These are phyloP conservation scores for Geococcyx californianus DNA, from an alignment of 2,113 vertebrate species.

Conservation along the genomic window DNA sequence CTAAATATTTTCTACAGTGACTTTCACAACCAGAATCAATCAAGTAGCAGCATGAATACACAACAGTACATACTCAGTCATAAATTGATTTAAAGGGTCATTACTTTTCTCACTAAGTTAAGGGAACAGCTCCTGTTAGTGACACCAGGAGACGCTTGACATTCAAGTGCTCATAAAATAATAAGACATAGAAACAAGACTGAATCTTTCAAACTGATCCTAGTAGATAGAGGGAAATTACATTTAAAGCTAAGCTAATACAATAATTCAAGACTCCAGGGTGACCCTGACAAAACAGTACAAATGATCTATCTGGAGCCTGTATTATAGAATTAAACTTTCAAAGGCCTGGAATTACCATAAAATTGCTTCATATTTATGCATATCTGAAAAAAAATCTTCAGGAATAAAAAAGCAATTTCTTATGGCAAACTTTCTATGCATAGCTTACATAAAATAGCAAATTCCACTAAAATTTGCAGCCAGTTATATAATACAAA, in stretches of 20 bases:
- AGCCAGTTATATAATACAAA: neutral
- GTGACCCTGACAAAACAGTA: neutral
- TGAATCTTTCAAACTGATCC: neutral
- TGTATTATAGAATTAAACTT: neutral
- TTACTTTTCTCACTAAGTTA: slow-evolving; percentile 38
- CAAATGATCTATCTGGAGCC: neutral
- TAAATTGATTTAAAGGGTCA: slow-evolving; percentile 47
- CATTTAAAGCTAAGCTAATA: neutral
- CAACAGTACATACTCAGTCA: neutral
- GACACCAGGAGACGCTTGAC: slow-evolving; percentile 17
- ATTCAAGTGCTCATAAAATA: slow-evolving; percentile 34
- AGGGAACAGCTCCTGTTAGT: slow-evolving; percentile 12
- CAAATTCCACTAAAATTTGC: neutral
- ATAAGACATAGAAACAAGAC: neutral
- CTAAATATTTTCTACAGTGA: slow-evolving; percentile 39
- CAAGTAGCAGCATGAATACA: slow-evolving; percentile 31
- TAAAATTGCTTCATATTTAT: neutral
- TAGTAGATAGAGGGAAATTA: neutral
- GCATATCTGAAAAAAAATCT: neutral
- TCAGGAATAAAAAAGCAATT: neutral
- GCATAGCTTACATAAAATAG: neutral
- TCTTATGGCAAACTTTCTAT: neutral
- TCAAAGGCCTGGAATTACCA: neutral
- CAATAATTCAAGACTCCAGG: neutral
- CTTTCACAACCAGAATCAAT: slow-evolving; percentile 40